A percentile compares a stretch with the other conserved stretches of the same genome.
Evolutionary conservation across 2,113 vertebrate species (phyloP).

Genomic region (Plestiodon gilberti): DNA sequence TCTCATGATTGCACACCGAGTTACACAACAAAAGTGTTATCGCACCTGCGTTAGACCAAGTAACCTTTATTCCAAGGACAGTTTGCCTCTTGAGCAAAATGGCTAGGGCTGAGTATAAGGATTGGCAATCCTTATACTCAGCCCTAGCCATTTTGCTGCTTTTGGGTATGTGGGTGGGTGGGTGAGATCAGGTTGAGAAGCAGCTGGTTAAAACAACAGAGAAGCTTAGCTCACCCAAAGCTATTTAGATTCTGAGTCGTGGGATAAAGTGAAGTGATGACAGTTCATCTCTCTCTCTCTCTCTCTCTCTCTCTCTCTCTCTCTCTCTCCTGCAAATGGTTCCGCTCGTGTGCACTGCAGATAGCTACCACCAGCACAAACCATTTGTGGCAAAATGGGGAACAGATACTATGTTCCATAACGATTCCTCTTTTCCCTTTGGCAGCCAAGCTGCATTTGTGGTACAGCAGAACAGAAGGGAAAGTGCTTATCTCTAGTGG

Average conservation of each 20-base stretch:
- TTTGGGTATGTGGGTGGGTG: neutral
- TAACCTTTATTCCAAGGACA: neutral
- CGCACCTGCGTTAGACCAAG: too few species aligned
- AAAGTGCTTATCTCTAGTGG: neutral
- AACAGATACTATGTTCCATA: neutral
- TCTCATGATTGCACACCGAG: too few species aligned
- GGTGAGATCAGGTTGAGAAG: neutral
- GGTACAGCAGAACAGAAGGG: neutral
- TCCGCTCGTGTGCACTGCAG: neutral
- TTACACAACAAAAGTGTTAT: neutral
- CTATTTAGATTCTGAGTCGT: neutral
- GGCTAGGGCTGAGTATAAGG: too few species aligned
- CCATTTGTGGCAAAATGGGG: neutral
- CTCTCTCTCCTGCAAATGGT: neutral
- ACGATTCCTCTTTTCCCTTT: neutral
- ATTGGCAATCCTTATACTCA: neutral
- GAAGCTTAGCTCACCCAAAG: neutral
- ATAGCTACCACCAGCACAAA: neutral
- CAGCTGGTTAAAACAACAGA: neutral
- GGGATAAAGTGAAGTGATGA: constrained; percentile 6
- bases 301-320: neutral
- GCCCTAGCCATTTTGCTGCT: neutral
- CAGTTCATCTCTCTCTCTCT: neutral
- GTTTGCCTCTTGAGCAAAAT: neutral
- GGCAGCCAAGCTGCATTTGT: neutral